Evolutionary conservation across 2,113 vertebrate genomes (phyloP).

Genomic region (Xenopus laevis): DNA sequence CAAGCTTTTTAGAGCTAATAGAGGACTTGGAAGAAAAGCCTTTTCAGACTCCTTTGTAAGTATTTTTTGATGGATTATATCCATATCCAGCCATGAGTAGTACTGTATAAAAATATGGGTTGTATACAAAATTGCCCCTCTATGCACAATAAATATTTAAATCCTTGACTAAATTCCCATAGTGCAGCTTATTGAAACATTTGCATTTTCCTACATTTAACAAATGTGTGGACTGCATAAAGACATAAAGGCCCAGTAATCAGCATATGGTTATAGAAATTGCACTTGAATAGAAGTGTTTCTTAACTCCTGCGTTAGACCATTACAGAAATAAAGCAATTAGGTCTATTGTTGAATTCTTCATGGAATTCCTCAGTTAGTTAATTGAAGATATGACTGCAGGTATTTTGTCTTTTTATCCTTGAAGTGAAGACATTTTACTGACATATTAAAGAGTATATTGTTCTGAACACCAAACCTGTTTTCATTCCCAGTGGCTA

Average conservation of each 20-base stretch:
- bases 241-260: neutral
- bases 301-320: neutral
- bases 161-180: no score
- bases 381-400: neutral
- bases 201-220: neutral
- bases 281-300: neutral
- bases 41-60: conserved; percentile 58
- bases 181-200: no score
- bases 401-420: neutral
- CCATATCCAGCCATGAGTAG: no score
- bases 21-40: conserved; percentile 33
- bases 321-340: neutral
- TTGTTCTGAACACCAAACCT: conserved; percentile 42
- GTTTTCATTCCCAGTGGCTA: conserved; percentile 58
- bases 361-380: neutral
- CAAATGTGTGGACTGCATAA: neutral
- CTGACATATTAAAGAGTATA: conserved; percentile 21
- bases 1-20: conserved; percentile 48
- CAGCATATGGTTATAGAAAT: neutral
- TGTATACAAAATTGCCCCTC: no score
- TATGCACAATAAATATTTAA: no score
- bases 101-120: no score
- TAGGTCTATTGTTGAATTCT: conserved; percentile 1
- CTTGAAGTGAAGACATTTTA: no score
- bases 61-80: conserved; percentile 11